phyloP scores from a whole-genome alignment of 2,888 invertebrate species.

The Ctena decussata region DNA sequence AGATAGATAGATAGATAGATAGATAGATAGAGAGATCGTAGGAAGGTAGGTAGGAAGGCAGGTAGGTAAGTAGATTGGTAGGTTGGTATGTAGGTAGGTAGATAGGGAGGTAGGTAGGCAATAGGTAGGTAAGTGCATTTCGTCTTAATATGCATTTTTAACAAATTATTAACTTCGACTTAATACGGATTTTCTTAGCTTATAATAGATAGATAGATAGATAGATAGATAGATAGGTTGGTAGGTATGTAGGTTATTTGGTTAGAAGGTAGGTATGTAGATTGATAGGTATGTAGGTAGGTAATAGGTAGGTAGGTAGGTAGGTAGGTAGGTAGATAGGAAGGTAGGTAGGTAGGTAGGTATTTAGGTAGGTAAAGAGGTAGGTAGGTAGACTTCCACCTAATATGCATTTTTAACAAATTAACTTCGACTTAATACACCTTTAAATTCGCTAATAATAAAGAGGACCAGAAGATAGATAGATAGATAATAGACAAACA shows the following conservation, averaged over 20 bases:
- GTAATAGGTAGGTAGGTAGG: slow-evolving; percentile 4
- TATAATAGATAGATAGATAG: too few relatives aligned
- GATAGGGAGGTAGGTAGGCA: slow-evolving; percentile 5
- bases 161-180: too few relatives aligned
- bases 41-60: not conserved
- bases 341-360: slow-evolving; percentile 11
- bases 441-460: not conserved
- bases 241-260: too few relatives aligned
- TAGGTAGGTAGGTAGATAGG: slow-evolving; percentile 12
- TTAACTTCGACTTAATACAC: too few relatives aligned
- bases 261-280: slow-evolving; percentile 4
- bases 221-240: not conserved
- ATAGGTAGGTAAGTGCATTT: too few relatives aligned
- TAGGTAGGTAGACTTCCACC: not conserved
- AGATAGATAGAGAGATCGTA: not conserved
- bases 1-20: slow-evolving; percentile 1
- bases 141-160: too few relatives aligned
- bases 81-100: not conserved
- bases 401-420: not conserved
- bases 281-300: slow-evolving; percentile 4
- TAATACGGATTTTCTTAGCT: too few relatives aligned
- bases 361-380: not conserved
- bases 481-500: not conserved
- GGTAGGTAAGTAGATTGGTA: not conserved
- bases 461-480: not conserved